These are phyloP conservation scores for Odontamblyopus lacepedii DNA, from an alignment of 2,797 vertebrate genomes.

Conservation along the genomic window DNA sequence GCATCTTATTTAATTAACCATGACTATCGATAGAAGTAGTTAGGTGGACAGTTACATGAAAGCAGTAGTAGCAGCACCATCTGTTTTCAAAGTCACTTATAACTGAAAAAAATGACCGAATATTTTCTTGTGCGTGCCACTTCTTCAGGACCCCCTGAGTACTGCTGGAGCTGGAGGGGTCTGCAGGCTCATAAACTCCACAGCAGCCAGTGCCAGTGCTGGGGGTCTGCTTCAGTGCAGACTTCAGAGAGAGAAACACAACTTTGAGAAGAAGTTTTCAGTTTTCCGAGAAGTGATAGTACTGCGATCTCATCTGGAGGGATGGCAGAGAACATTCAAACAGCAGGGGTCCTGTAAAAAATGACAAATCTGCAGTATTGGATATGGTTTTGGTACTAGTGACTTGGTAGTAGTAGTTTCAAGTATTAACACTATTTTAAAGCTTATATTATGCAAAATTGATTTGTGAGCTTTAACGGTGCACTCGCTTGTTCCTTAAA, in stretches of 20 bases:
- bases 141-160: slow-evolving; percentile 1
- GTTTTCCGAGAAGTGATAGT: background rate
- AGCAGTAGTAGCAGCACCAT: background rate
- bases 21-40: too few species aligned
- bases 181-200: background rate
- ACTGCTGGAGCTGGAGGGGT: background rate
- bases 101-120: slow-evolving; percentile 1
- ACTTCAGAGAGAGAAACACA: background rate
- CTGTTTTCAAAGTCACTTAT: background rate
- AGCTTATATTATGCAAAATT: too few species aligned
- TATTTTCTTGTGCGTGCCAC: background rate
- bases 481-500: too few species aligned
- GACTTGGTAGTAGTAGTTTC: too few species aligned
- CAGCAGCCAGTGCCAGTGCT: background rate
- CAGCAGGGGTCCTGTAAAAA: background rate
- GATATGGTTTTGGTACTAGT: background rate
- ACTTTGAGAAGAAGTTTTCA: background rate
- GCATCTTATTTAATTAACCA: too few species aligned
- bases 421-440: too few species aligned
- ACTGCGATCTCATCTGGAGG: background rate
- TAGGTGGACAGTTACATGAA: too few species aligned
- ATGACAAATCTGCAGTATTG: background rate
- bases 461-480: too few species aligned
- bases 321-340: background rate
- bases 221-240: background rate